phyloP scores from a whole-genome alignment of 1,140 invertebrate species.

The Drosophila insularis region DNA sequence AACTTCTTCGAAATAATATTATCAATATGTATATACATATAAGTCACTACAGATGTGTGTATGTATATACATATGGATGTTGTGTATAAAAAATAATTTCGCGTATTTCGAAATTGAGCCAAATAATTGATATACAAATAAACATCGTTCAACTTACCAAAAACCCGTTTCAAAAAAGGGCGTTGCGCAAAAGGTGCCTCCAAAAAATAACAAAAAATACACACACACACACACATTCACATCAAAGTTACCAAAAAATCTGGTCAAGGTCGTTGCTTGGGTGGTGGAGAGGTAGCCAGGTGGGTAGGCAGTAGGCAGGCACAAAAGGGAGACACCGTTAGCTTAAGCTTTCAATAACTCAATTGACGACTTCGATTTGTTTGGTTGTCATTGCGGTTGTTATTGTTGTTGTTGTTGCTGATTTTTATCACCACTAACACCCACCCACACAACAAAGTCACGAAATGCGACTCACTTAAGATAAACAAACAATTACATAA shows the following conservation, averaged over 20 bases:
- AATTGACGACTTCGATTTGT: slow-evolving; percentile 4
- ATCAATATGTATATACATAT: background rate
- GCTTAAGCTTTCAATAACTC: slow-evolving; percentile 25
- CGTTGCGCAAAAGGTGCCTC: slow-evolving; percentile 53
- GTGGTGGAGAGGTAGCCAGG: slow-evolving; percentile 20
- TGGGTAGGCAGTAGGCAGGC: slow-evolving; percentile 27
- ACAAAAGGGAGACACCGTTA: slow-evolving; percentile 13
- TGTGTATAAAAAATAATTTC: background rate
- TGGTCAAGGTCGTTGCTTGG: slow-evolving; percentile 63
- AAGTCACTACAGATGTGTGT: background rate
- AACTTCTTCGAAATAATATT: slow-evolving; percentile 48
- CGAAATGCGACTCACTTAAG: background rate
- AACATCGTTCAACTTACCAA: slow-evolving; percentile 65
- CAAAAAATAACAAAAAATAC: slow-evolving; percentile 3
- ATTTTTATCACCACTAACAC: background rate
- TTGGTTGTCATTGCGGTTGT: background rate
- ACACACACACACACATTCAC: background rate
- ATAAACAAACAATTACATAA: no score
- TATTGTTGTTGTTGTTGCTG: background rate
- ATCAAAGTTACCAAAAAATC: slow-evolving; percentile 31
- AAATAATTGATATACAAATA: slow-evolving; percentile 59
- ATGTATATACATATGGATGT: background rate
- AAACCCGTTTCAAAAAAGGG: slow-evolving; percentile 60
- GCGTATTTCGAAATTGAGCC: slow-evolving; percentile 62
- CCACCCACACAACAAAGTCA: background rate